These are phyloP conservation scores for Andrena marginata DNA, from an alignment of 2,888 invertebrate genomes.

Conservation along the genomic window DNA sequence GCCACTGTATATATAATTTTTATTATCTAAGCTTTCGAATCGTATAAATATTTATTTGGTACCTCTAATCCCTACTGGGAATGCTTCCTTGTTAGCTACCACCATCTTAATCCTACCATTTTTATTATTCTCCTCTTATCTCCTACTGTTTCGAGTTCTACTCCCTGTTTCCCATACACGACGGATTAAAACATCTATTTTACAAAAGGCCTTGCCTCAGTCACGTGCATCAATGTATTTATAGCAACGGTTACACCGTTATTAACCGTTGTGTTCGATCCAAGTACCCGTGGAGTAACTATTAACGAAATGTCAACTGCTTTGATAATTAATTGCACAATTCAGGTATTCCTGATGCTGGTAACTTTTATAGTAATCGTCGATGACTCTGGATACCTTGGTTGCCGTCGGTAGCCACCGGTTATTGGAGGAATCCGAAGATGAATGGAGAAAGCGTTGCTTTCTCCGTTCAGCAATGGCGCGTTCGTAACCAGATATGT, in stretches of 20 bases:
- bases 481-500: constrained; percentile 14
- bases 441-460: constrained; percentile 45
- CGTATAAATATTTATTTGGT: no score
- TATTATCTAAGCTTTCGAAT: no score
- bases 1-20: no score
- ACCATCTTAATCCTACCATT: not conserved
- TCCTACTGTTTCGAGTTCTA: not conserved
- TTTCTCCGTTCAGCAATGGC: constrained; percentile 30
- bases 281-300: not conserved
- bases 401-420: not conserved
- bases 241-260: constrained; percentile 28
- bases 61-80: no score
- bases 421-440: constrained; percentile 6
- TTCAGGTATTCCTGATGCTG: not conserved
- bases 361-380: constrained; percentile 12
- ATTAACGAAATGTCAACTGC: constrained; percentile 40
- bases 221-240: constrained; percentile 33
- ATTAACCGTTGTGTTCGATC: constrained; percentile 9
- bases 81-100: not conserved
- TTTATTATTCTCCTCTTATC: not conserved
- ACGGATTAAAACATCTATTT: not conserved
- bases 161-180: not conserved
- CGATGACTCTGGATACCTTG: not conserved
- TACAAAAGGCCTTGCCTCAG: constrained; percentile 17
- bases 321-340: constrained; percentile 38